A percentile compares a stretch with the other conserved stretches of the same genome.
Conservation (phyloP, 2,797 vertebrate species). For the Iguana delicatissima region DNA sequence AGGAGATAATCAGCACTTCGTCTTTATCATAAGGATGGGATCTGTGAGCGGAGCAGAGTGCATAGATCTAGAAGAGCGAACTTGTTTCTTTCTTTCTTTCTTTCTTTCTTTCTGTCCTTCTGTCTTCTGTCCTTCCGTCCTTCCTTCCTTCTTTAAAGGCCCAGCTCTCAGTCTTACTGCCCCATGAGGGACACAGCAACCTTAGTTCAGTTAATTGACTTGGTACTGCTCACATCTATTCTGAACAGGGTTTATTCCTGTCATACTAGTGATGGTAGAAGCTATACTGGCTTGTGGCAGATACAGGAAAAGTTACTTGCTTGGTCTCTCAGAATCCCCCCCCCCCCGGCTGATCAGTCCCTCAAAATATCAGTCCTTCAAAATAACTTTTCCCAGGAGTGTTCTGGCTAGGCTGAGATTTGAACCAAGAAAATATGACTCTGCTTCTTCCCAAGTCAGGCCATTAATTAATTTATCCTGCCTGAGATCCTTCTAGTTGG, state of each 20-base stretch:
- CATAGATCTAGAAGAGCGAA: not conserved
- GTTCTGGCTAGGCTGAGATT: not conserved
- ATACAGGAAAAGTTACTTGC: too few relatives aligned
- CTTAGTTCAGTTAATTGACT: too few relatives aligned
- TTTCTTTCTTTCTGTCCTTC: too few relatives aligned
- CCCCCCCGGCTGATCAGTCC: too few relatives aligned
- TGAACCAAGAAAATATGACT: not conserved
- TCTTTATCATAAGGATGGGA: conserved; percentile 1
- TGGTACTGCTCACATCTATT: not conserved
- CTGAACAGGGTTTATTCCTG: too few relatives aligned
- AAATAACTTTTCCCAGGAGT: too few relatives aligned
- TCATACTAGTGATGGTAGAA: not conserved
- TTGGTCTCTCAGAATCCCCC: too few relatives aligned
- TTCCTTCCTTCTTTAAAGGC: not conserved
- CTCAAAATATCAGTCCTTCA: too few relatives aligned
- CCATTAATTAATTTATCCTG: not conserved
- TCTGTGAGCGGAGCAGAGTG: conserved; percentile 17
- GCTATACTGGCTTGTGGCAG: too few relatives aligned
- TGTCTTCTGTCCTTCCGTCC: too few relatives aligned
- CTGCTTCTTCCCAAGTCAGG: not conserved
- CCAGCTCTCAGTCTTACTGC: conserved; percentile 28
- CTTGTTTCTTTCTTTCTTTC: too few relatives aligned
- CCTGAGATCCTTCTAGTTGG: not conserved
- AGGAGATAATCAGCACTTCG: not conserved
- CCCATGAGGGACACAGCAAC: conserved; percentile 4